Evolutionary conservation across 2,113 vertebrate genomes (phyloP), one percentile per base, ranked within the genome.

Genomic region (rabbit (Oryctolagus cuniculus)): DNA sequence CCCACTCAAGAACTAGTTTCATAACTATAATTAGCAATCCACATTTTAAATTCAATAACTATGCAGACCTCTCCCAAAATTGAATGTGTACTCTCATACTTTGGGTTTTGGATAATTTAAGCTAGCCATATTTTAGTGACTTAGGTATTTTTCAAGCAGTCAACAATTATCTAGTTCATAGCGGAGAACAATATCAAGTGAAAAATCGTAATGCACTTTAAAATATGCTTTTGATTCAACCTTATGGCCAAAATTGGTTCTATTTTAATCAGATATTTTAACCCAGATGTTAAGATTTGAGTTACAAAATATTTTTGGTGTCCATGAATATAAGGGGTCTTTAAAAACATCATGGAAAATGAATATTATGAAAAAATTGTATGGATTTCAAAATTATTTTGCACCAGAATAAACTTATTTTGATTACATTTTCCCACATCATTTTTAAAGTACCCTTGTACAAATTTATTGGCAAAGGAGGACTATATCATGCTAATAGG

Each of bases 211-310:
- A 89, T 93, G 90, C 5, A 80, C 34, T 55, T 29, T 90, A 95
- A 98, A 84, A 95, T 95, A 92, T 87, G 79, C 72, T 96, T 96
- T 96, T 97, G 87, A 91, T 94, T 98, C 95, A 97, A 93, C 51
- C 97, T 96, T 93, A 96, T 77, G 95, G 88, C 67, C 89, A 84
- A 93, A 89, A 36, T 96, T 63, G 44, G 61, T 96, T 97, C 96
- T 97, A 96, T 70, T n/a, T 91, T 63, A 79, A 49, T n/a, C 34
- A 77, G 61, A 96, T 91, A 91, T n/a, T 10, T 87, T 72, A 38
- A 89, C 49, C 36, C 3, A 17, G 3, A 91, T 86, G 95, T 93
- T 85, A 84, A 90, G 93, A 90, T 25, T 10, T 36, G 6, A 58
- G 4, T 58, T 58, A 58, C 55, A 58, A 58, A 58, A 58, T 19